These are phyloP conservation scores for Hipposideros larvatus DNA, from an alignment of 2,797 vertebrate species.

Conservation along the genomic window DNA sequence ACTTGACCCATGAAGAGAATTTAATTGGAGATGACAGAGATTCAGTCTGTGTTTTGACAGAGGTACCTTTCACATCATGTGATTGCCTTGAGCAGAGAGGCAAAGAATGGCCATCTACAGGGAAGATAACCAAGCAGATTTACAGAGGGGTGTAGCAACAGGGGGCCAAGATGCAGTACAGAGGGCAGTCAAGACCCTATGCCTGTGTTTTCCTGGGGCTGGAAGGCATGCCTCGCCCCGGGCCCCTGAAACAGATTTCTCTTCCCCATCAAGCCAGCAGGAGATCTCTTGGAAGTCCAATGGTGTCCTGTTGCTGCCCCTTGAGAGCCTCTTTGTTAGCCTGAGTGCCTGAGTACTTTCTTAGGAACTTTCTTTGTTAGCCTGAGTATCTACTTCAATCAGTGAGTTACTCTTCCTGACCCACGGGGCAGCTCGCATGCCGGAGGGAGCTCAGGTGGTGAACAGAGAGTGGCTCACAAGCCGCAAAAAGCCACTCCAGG, in stretches of 20 bases:
- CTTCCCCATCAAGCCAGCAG: not conserved
- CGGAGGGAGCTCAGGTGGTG: not conserved
- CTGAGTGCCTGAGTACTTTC: not conserved
- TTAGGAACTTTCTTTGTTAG: not conserved
- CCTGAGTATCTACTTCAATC: not conserved
- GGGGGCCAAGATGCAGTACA: not conserved
- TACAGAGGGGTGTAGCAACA: not conserved
- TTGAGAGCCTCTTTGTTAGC: not conserved
- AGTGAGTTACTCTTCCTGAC: not conserved
- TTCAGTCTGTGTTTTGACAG: not conserved
- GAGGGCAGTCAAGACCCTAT: not conserved
- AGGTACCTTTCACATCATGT: not conserved
- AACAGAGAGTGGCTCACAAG: not conserved
- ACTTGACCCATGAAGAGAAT: not conserved
- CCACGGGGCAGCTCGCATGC: accelerated
- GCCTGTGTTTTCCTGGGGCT: not conserved
- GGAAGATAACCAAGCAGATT: not conserved
- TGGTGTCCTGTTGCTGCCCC: not conserved
- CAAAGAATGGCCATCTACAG: not conserved
- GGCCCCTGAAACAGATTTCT: not conserved
- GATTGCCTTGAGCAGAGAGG: not conserved
- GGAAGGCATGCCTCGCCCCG: not conserved
- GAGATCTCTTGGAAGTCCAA: not conserved
- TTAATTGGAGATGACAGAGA: not conserved
- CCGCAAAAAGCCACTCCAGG: not conserved